phyloP scores from a whole-genome alignment of 2,797 vertebrate species.

The Notoglanidium macrostoma region DNA sequence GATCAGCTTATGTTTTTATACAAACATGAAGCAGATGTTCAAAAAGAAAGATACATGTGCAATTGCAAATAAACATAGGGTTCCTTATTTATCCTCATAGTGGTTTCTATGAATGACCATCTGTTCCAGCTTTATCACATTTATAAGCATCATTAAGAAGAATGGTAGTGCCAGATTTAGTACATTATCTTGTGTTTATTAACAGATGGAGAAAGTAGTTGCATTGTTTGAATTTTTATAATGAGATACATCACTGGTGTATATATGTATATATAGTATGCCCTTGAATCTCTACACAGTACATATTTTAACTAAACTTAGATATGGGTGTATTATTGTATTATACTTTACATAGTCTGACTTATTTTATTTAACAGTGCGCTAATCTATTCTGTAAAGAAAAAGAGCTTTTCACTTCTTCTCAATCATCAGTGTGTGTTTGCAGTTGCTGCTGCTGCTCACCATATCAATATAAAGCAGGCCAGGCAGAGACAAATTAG shows the following conservation, averaged over 20 bases:
- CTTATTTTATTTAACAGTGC: not conserved
- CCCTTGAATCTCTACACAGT: not conserved
- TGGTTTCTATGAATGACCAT: not conserved
- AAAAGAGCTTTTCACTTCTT: not conserved
- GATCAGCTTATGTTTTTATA: not conserved
- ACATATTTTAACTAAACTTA: not conserved
- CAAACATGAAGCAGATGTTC: not conserved
- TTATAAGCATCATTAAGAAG: conserved; percentile 8
- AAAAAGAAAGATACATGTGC: not conserved
- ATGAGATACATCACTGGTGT: not conserved
- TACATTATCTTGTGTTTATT: conserved; percentile 15
- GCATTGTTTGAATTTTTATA: not conserved
- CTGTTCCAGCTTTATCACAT: not conserved
- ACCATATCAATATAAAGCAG: conserved; percentile 22
- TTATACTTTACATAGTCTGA: not conserved
- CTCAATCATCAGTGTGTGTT: not conserved
- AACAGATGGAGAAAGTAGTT: conserved; percentile 27
- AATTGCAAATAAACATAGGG: not conserved
- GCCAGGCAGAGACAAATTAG: conserved; percentile 38
- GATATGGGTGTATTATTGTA: not conserved
- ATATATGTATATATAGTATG: not conserved
- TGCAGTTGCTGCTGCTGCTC: conserved; percentile 19
- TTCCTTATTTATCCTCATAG: not conserved
- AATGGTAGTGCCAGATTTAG: conserved; percentile 6
- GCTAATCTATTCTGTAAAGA: not conserved